Conservation (phyloP, 1,140 invertebrate species). For the Cephus cinctus region DNA sequence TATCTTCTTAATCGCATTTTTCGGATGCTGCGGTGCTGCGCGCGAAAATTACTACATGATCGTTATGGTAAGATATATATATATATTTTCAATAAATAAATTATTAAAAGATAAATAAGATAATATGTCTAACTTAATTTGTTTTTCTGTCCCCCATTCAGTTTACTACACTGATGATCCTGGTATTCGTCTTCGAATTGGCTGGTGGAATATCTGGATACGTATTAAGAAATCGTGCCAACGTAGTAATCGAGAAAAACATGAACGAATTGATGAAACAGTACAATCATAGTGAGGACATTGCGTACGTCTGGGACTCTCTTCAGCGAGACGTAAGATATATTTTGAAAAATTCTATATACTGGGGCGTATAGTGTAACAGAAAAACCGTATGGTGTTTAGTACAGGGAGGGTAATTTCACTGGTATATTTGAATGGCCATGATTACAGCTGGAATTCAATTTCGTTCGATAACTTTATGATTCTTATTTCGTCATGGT, state of each 20-base stretch:
- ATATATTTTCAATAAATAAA: neutral
- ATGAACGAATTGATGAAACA: slow-evolving; percentile 57
- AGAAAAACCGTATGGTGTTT: too few species aligned
- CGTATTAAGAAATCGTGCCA: slow-evolving; percentile 62
- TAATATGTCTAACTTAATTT: too few species aligned
- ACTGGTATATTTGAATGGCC: too few species aligned
- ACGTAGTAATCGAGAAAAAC: slow-evolving; percentile 52
- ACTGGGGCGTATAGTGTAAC: too few species aligned
- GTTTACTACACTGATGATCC: slow-evolving; percentile 72
- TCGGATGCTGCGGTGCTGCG: slow-evolving; percentile 84
- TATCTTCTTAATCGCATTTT: slow-evolving; percentile 79
- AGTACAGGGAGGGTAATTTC: too few species aligned
- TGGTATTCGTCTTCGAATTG: slow-evolving; percentile 81
- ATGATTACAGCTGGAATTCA: too few species aligned
- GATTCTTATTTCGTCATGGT: too few species aligned
- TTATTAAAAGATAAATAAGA: slow-evolving; percentile 4
- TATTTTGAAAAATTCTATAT: too few species aligned
- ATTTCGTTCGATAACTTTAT: too few species aligned
- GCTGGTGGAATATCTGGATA: slow-evolving; percentile 80
- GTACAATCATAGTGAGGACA: slow-evolving; percentile 51
- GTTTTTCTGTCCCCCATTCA: too few species aligned
- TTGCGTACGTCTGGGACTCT: slow-evolving; percentile 62
- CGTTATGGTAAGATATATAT: slow-evolving; percentile 62
- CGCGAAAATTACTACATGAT: slow-evolving; percentile 82
- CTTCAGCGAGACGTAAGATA: slow-evolving; percentile 62